Percentiles rank a stretch among this genome's conserved stretches.
Evolutionary conservation across 2,888 invertebrate species (phyloP).

Genomic region (Gymnoscelis rufifasciata): DNA sequence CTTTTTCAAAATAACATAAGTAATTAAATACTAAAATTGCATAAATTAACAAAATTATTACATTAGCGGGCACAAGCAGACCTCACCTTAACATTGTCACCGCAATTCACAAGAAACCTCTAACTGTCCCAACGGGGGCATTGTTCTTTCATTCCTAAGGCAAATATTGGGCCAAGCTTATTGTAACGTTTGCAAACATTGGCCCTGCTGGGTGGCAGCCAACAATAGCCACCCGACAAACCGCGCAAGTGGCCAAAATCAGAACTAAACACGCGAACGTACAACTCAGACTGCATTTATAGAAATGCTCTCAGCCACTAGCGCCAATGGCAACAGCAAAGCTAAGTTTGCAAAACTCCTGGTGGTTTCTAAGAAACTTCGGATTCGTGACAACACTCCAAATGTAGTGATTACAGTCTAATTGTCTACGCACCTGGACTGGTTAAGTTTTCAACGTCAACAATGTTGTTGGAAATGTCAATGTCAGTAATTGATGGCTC

Average conservation of each 20-base stretch:
- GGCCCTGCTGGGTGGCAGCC: conserved; percentile 67
- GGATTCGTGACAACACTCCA: conserved; percentile 74
- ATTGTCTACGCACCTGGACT: conserved; percentile 71
- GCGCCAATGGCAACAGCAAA: background rate
- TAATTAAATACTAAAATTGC: no score
- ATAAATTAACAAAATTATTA: no score
- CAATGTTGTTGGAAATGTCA: conserved; percentile 59
- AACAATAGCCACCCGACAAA: conserved; percentile 47
- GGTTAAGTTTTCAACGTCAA: conserved; percentile 65
- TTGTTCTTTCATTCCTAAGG: conserved; percentile 74
- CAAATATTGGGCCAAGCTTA: conserved; percentile 72
- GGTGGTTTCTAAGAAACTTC: conserved; percentile 50
- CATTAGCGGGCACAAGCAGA: conserved; percentile 12
- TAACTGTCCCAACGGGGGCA: conserved; percentile 68
- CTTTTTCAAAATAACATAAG: no score
- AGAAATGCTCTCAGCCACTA: background rate
- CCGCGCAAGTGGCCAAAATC: background rate
- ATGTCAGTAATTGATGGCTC: conserved; percentile 50
- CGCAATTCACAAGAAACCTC: conserved; percentile 58
- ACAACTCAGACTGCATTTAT: background rate
- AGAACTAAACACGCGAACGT: conserved; percentile 1
- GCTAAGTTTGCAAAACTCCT: background rate
- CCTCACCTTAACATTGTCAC: conserved; percentile 47
- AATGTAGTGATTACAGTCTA: conserved; percentile 73
- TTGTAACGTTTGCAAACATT: conserved; percentile 73